phyloP scores from a whole-genome alignment of 2,888 invertebrate species.

The Hemicrepidius hirtus region DNA sequence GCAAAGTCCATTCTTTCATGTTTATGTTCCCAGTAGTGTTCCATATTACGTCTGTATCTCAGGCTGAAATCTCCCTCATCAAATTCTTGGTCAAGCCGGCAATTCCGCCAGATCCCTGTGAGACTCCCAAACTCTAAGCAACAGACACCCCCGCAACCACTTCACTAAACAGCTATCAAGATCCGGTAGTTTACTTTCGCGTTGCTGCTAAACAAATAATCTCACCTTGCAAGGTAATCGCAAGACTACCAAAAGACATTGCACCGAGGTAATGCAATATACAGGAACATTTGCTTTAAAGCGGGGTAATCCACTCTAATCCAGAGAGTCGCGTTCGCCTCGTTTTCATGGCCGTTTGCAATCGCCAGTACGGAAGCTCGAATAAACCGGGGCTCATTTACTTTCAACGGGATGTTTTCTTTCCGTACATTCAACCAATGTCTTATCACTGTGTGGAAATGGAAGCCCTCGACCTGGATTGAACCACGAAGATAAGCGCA shows the following conservation, averaged over 20 bases:
- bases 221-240: slow-evolving; percentile 22
- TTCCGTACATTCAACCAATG: slow-evolving; percentile 23
- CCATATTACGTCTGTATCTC: slow-evolving; percentile 61
- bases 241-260: background rate
- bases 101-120: slow-evolving; percentile 58
- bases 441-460: slow-evolving; percentile 11
- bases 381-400: slow-evolving; percentile 31
- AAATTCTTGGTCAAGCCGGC: slow-evolving; percentile 63
- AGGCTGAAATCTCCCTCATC: slow-evolving; percentile 62
- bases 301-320: slow-evolving; percentile 46
- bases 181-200: slow-evolving; percentile 48
- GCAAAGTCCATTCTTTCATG: slow-evolving; percentile 60
- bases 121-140: slow-evolving; percentile 48
- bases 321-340: slow-evolving; percentile 37
- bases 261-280: slow-evolving; percentile 30
- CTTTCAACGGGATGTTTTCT: slow-evolving; percentile 19
- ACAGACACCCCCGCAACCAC: slow-evolving; percentile 37
- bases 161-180: slow-evolving; percentile 46
- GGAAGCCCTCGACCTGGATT: slow-evolving; percentile 9
- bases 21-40: slow-evolving; percentile 61
- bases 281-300: slow-evolving; percentile 45
- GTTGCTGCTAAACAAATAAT: slow-evolving; percentile 46
- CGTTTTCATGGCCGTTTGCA: slow-evolving; percentile 44
- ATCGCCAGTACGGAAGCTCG: slow-evolving; percentile 25
- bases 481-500: slow-evolving; percentile 24